These are phyloP conservation scores for Drosophila bipectinata DNA, from an alignment of 1,140 invertebrate species.

Conservation along the genomic window DNA sequence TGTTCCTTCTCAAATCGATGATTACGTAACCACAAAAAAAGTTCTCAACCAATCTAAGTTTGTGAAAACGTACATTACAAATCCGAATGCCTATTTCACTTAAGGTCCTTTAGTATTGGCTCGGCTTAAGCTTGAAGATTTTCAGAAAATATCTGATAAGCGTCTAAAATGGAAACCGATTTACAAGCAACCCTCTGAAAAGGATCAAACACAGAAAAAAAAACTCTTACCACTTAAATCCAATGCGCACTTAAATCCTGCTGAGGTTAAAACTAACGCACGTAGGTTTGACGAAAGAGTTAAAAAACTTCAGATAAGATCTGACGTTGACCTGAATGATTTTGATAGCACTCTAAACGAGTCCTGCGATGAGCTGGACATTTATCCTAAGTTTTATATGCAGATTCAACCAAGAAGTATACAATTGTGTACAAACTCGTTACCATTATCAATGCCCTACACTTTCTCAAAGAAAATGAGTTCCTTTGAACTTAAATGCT, in stretches of 20 bases:
- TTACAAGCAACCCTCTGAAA: conserved; percentile 41
- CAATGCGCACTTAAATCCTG: conserved; percentile 69
- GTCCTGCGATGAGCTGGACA: conserved; percentile 70
- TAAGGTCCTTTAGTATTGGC: conserved; percentile 81
- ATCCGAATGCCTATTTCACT: conserved; percentile 78
- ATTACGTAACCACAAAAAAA: conserved; percentile 81
- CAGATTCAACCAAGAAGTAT: neutral
- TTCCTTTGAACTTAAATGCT: neutral
- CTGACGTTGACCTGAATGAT: conserved; percentile 81
- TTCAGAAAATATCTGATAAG: conserved; percentile 42
- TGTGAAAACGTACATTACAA: conserved; percentile 83
- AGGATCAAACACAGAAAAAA: neutral
- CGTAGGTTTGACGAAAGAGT: conserved; percentile 82
- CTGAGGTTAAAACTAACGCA: conserved; percentile 79
- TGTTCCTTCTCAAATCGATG: conserved; percentile 34
- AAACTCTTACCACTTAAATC: conserved; percentile 48
- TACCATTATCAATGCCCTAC: conserved; percentile 11
- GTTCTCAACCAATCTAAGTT: conserved; percentile 83
- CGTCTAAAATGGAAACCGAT: conserved; percentile 22
- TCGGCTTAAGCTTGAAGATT: conserved; percentile 70
- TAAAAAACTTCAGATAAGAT: conserved; percentile 78
- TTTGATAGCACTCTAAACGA: conserved; percentile 76
- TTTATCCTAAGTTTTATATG: conserved; percentile 7
- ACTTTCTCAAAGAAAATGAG: conserved; percentile 46
- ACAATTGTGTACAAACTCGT: neutral